Base-by-base conservation (phyloP, 2,113 vertebrate genomes). In the Mobula hypostoma region DNA sequence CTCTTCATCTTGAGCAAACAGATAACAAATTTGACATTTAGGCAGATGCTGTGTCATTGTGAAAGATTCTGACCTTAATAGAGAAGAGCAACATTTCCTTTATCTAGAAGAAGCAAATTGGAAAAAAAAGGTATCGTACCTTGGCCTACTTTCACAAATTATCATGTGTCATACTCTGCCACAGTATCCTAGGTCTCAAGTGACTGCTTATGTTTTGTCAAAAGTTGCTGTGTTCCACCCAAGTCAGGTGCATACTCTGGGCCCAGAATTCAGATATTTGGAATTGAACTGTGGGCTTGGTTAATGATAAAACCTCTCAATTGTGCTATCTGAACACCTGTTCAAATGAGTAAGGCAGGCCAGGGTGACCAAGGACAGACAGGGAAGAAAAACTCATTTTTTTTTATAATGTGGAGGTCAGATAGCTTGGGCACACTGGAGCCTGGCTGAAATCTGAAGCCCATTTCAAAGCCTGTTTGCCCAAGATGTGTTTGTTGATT, bases 1-100 rank as follows among this genome's bases (percentile, higher is more conserved):
- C 85, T n/a, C 63, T 15, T 90, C 14, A 36, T 90, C 85, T 48
- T 90, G 61, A 90, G 66, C 85, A 90, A 63, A n/a, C 61, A n/a
- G 85, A n/a, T 90, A 32, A 90, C 61, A 90, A 90, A 90, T 90
- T 48, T 93, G 91, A 93, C 91, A 93, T 93, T 93, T 93, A 93
- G 70, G 24, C 36, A 74, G 24, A 74, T 72, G n/a, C 72, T 93
- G 91, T 74, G 91, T 93, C 70, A 93, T 74, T 74, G 91, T 74
- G 91, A 93, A 74, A 93, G 91, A 72, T 76, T 93, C 36, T 72
- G 91, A 56, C 91, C 91, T 74, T 36, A 29, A 56, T 93, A 76
- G 40, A 93, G 24, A 93, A 40, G 19, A 72, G 19, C 48, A 40
- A 29, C 70, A 76, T 93, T 93, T 93, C 70, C 91, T 93, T 93